Conservation (phyloP, 2,888 invertebrate species). For the Brenthis hecate region DNA sequence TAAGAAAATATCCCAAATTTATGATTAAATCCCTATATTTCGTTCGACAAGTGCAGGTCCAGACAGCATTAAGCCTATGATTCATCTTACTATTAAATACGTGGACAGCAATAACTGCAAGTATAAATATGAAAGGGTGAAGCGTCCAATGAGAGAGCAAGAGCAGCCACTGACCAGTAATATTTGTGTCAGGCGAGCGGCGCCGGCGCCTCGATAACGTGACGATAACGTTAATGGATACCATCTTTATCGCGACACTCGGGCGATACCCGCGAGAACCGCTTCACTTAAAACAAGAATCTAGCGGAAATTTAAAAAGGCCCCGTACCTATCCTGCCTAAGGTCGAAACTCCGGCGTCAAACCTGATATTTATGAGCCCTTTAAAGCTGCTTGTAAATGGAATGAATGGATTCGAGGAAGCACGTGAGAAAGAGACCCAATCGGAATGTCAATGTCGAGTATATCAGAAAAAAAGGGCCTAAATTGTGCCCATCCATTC, state of each 20-base stretch:
- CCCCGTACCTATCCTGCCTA: constrained; percentile 42
- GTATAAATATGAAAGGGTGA: constrained; percentile 20
- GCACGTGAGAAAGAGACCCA: constrained; percentile 63
- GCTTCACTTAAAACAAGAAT: constrained; percentile 45
- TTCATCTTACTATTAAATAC: constrained; percentile 28
- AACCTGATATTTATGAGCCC: constrained; percentile 37
- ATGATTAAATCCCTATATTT: too few relatives aligned
- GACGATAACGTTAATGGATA: constrained; percentile 78
- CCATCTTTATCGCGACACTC: constrained; percentile 67
- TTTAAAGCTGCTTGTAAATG: constrained; percentile 51
- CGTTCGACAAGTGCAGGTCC: too few relatives aligned
- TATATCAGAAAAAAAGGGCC: constrained; percentile 61
- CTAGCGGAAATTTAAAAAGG: constrained; percentile 33
- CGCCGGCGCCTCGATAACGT: constrained; percentile 77
- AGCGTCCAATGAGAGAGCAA: constrained; percentile 52
- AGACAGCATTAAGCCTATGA: neutral
- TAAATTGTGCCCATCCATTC: constrained; percentile 55
- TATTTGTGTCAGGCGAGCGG: constrained; percentile 57
- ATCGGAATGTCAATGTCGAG: constrained; percentile 71
- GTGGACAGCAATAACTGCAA: constrained; percentile 7
- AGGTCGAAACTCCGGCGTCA: constrained; percentile 52
- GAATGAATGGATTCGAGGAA: constrained; percentile 77
- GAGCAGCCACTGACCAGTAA: constrained; percentile 61
- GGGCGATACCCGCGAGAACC: constrained; percentile 53
- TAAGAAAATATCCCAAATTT: too few relatives aligned